Percentiles rank a stretch among this genome's conserved stretches.
Evolutionary conservation across 2,888 invertebrate genomes (phyloP).

Genomic region (Xanthorhoe designata): DNA sequence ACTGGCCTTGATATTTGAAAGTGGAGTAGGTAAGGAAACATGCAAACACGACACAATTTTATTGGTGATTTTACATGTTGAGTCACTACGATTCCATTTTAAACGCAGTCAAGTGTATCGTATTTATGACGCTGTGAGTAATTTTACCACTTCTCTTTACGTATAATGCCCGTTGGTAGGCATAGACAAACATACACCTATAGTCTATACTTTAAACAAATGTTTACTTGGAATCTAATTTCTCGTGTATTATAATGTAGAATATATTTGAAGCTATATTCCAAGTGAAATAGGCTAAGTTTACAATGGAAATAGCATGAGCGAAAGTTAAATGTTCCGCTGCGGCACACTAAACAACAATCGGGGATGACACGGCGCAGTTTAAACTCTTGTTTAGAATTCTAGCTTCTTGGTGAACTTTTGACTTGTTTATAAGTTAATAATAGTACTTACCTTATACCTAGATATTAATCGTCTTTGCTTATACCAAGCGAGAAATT

Average conservation of each 20-base stretch:
- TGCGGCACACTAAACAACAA: constrained; percentile 28
- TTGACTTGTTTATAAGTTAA: constrained; percentile 37
- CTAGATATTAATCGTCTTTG: no score
- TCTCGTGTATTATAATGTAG: no score
- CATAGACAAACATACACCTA: no score
- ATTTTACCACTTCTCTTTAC: no score
- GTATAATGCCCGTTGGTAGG: no score
- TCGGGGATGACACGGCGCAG: constrained; percentile 23
- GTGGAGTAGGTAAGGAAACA: constrained; percentile 1
- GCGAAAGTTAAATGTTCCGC: constrained; percentile 22
- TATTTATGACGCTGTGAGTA: no score
- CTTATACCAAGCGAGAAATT: no score
- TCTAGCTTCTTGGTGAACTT: constrained; percentile 34
- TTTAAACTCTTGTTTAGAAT: constrained; percentile 36
- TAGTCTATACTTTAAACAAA: no score
- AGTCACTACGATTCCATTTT: no score
- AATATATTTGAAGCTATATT: background rate
- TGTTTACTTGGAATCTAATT: no score
- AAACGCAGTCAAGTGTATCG: no score
- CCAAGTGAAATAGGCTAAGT: constrained; percentile 6
- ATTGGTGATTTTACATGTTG: background rate
- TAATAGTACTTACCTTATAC: background rate
- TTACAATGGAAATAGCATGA: constrained; percentile 13
- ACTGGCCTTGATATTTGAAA: background rate
- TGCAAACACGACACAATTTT: background rate